phyloP scores from a whole-genome alignment of 2,888 invertebrate genomes.

The Omphaloscelis lunosa region DNA sequence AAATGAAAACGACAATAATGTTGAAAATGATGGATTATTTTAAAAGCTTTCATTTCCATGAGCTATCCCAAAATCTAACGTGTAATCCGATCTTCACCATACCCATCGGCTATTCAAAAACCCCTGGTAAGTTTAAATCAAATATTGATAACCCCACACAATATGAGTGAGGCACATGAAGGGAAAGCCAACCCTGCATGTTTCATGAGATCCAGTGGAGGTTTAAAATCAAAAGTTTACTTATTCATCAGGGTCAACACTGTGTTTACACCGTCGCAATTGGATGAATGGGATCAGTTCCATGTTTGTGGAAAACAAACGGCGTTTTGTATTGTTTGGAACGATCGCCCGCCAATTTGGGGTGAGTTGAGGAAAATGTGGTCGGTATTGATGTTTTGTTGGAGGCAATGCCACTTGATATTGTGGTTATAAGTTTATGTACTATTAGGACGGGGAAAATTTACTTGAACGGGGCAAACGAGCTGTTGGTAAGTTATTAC shows the following conservation, averaged over 20 bases:
- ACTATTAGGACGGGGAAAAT: slow-evolving; percentile 1
- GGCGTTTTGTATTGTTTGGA: slow-evolving; percentile 56
- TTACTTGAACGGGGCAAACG: slow-evolving; percentile 10
- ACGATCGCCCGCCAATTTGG: slow-evolving; percentile 48
- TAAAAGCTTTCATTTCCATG: background rate
- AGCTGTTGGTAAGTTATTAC: background rate
- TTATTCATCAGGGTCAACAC: slow-evolving; percentile 67
- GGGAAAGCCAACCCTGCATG: slow-evolving; percentile 52
- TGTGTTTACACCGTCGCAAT: slow-evolving; percentile 54
- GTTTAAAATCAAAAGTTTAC: slow-evolving; percentile 69
- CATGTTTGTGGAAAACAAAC: slow-evolving; percentile 57
- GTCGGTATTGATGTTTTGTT: slow-evolving; percentile 23
- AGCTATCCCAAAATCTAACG: background rate
- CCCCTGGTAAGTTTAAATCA: slow-evolving; percentile 40
- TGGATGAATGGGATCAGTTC: slow-evolving; percentile 58
- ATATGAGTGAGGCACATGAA: slow-evolving; percentile 19
- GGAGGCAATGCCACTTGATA: slow-evolving; percentile 27
- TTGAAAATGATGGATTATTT: background rate
- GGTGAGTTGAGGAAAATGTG: slow-evolving; percentile 47
- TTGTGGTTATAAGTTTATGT: background rate
- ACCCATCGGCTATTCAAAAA: slow-evolving; percentile 7
- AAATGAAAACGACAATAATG: background rate
- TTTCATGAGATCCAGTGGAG: slow-evolving; percentile 64
- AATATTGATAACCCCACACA: slow-evolving; percentile 54
- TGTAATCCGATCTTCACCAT: slow-evolving; percentile 1